These are phyloP conservation scores for Digitonthophagus gazella DNA, from an alignment of 2,888 invertebrate genomes.

Conservation along the genomic window DNA sequence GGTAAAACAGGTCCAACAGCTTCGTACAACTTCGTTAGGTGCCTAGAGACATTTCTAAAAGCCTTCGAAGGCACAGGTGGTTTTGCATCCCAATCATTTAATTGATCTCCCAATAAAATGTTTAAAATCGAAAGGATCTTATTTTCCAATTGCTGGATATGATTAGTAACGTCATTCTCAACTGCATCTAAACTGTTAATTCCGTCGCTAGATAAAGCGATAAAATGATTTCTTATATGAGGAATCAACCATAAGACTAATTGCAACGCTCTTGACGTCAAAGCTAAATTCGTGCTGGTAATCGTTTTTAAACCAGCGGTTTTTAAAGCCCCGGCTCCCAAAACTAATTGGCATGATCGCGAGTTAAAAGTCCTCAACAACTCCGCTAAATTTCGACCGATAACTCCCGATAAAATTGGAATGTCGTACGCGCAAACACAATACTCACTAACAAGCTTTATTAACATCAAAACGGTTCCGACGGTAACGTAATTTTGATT, in stretches of 20 bases:
- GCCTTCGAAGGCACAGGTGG: slow-evolving; percentile 93
- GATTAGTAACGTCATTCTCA: slow-evolving; percentile 79
- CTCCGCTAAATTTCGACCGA: slow-evolving; percentile 85
- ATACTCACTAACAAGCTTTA: slow-evolving; percentile 91
- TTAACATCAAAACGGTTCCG: slow-evolving; percentile 79
- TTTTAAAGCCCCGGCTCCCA: slow-evolving; percentile 95
- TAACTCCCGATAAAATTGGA: slow-evolving; percentile 74
- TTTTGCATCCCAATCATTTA: slow-evolving; percentile 88
- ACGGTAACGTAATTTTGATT: slow-evolving; percentile 70
- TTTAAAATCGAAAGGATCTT: slow-evolving; percentile 91
- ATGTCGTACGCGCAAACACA: slow-evolving; percentile 78
- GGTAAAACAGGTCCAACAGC: slow-evolving; percentile 85
- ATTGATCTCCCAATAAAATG: slow-evolving; percentile 75
- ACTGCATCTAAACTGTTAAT: slow-evolving; percentile 65
- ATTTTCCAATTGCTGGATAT: slow-evolving; percentile 87
- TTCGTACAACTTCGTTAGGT: slow-evolving; percentile 88
- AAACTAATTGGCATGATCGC: slow-evolving; percentile 86
- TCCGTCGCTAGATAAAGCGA: slow-evolving; percentile 57
- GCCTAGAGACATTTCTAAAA: slow-evolving; percentile 82
- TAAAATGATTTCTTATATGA: slow-evolving; percentile 68
- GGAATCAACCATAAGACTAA: slow-evolving; percentile 78
- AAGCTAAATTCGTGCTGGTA: slow-evolving; percentile 88
- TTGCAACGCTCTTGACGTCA: slow-evolving; percentile 81
- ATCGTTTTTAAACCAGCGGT: slow-evolving; percentile 93
- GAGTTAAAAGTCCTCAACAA: slow-evolving; percentile 85